These are phyloP conservation scores for Polydrusus tereticollis DNA, from an alignment of 2,888 invertebrate species.

Conservation along the genomic window DNA sequence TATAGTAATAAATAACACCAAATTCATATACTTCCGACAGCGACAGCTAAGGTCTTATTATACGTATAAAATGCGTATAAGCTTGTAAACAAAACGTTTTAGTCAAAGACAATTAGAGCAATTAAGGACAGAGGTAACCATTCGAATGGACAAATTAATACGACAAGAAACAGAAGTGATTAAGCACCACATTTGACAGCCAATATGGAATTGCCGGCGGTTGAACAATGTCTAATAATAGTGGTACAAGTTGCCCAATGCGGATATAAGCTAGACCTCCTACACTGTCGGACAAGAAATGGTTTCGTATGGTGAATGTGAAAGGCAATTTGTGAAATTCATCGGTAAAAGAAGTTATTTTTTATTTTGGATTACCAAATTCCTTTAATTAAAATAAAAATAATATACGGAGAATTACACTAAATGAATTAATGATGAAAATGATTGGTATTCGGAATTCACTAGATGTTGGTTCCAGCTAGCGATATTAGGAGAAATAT, in stretches of 20 bases:
- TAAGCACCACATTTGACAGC: slow-evolving; percentile 43
- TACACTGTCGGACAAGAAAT: slow-evolving; percentile 27
- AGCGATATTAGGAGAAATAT: too few relatives aligned
- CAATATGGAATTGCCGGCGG: slow-evolving; percentile 39
- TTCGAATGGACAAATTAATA: slow-evolving; percentile 39
- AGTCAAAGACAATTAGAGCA: slow-evolving; percentile 33
- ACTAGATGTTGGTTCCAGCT: too few relatives aligned
- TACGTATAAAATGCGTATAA: slow-evolving; percentile 18
- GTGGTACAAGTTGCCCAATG: slow-evolving; percentile 40
- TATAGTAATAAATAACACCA: not conserved
- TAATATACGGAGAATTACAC: too few relatives aligned
- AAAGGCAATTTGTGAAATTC: slow-evolving; percentile 12
- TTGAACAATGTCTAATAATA: slow-evolving; percentile 35
- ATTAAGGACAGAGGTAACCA: slow-evolving; percentile 34
- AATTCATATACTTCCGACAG: not conserved
- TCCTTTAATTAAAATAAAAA: too few relatives aligned
- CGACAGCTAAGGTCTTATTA: slow-evolving; percentile 8
- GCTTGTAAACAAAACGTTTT: slow-evolving; percentile 20
- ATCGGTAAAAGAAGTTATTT: not conserved
- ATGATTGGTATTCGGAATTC: too few relatives aligned
- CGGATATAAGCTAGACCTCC: slow-evolving; percentile 36
- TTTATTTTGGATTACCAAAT: too few relatives aligned
- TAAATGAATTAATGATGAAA: too few relatives aligned
- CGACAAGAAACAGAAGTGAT: slow-evolving; percentile 45
- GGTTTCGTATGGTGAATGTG: slow-evolving; percentile 1